These are phyloP conservation scores for Meda fulgida DNA, from an alignment of 2,797 vertebrate genomes.

Conservation along the genomic window DNA sequence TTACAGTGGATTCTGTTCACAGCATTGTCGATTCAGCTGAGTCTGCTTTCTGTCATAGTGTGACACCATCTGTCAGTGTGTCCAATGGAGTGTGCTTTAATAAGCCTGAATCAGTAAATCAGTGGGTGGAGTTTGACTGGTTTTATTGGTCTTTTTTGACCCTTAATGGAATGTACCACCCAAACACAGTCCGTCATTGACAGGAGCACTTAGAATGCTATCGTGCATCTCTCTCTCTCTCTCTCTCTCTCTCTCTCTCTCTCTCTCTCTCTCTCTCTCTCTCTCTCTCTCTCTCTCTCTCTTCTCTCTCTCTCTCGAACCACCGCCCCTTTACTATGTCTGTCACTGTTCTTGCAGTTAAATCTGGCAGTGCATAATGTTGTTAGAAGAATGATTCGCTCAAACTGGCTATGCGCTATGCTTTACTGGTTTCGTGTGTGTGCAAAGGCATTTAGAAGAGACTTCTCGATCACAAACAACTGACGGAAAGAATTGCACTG, in stretches of 20 bases:
- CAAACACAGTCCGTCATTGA: slow-evolving; percentile 18
- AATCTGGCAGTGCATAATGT: slow-evolving; percentile 50
- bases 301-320: no score
- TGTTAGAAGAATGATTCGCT: slow-evolving; percentile 45
- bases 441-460: not conserved
- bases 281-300: not conserved
- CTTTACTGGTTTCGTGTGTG: not conserved
- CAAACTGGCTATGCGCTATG: slow-evolving; percentile 28
- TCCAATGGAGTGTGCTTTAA: slow-evolving; percentile 3
- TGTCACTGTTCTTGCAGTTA: slow-evolving; percentile 36
- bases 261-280: not conserved
- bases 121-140: not conserved
- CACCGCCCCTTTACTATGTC: not conserved
- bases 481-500: not conserved
- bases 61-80: slow-evolving; percentile 34
- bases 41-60: slow-evolving; percentile 20
- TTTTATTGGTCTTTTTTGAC: slow-evolving; percentile 14
- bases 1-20: slow-evolving; percentile 9
- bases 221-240: not conserved
- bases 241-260: not conserved
- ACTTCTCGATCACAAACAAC: not conserved
- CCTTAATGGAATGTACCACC: not conserved
- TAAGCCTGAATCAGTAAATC: slow-evolving; percentile 13
- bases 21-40: slow-evolving; percentile 12
- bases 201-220: not conserved